A percentile compares a stretch with the other conserved stretches of the same genome.
Evolutionary conservation across 1,140 invertebrate species (phyloP).

Genomic region (Lepidurus arcticus): DNA sequence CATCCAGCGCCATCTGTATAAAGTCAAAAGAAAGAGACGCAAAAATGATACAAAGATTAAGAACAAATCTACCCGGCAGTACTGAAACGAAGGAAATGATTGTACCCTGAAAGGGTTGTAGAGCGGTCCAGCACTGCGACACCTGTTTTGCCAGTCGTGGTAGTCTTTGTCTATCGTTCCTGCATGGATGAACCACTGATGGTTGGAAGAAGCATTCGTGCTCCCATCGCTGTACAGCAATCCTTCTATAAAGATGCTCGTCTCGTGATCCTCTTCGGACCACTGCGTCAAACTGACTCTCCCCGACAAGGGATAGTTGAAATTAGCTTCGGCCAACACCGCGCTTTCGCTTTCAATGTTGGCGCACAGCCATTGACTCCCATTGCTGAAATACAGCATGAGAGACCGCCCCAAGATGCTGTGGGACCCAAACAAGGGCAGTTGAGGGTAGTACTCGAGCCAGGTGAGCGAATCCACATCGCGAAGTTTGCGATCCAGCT

Average conservation of each 20-base stretch:
- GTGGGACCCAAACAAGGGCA: constrained; percentile 73
- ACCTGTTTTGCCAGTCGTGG: constrained; percentile 81
- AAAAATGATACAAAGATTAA: too few relatives aligned
- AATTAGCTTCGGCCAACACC: constrained; percentile 48
- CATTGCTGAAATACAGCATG: constrained; percentile 38
- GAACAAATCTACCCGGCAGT: constrained; percentile 31
- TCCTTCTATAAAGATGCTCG: constrained; percentile 51
- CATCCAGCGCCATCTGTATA: constrained; percentile 31
- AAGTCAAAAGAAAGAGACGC: constrained; percentile 14
- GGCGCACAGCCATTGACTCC: constrained; percentile 50
- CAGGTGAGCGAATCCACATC: constrained; percentile 39
- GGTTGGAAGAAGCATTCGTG: constrained; percentile 67
- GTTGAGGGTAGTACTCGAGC: constrained; percentile 67
- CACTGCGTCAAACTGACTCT: constrained; percentile 40
- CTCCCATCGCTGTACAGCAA: constrained; percentile 82
- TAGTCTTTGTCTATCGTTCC: constrained; percentile 70
- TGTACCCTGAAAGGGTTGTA: constrained; percentile 73
- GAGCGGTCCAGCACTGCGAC: constrained; percentile 67
- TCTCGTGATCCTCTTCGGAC: constrained; percentile 63
- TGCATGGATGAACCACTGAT: constrained; percentile 60
- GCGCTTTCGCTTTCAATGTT: constrained; percentile 45
- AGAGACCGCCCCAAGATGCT: constrained; percentile 50
- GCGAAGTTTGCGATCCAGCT: neutral
- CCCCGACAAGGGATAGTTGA: constrained; percentile 78
- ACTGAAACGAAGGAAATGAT: neutral